These are phyloP conservation scores for Pammene fasciana DNA, from an alignment of 2,888 invertebrate species.

Conservation along the genomic window DNA sequence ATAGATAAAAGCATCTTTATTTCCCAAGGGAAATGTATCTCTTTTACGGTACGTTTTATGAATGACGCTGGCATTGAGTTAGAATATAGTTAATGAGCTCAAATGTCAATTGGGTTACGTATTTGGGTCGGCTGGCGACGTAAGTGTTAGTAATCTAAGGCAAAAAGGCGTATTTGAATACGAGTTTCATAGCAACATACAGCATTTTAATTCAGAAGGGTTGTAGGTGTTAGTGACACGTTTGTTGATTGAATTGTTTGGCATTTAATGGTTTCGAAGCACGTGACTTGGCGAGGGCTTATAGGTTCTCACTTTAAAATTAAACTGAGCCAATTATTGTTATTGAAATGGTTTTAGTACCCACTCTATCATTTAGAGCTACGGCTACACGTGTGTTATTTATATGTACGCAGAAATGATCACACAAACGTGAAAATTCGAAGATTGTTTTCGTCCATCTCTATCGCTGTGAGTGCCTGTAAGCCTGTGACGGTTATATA, in stretches of 20 bases:
- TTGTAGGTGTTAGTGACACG: conserved; percentile 40
- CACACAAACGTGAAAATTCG: no score
- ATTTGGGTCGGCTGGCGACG: conserved; percentile 61
- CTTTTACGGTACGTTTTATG: conserved; percentile 48
- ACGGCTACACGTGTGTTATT: no score
- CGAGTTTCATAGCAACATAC: background rate
- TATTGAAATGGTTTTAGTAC: background rate
- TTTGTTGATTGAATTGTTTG: conserved; percentile 28
- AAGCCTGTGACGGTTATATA: no score
- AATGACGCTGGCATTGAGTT: conserved; percentile 54
- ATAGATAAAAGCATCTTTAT: background rate
- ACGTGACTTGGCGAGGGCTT: conserved; percentile 15
- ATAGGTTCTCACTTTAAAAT: conserved; percentile 2
- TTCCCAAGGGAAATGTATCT: conserved; percentile 16
- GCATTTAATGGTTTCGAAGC: conserved; percentile 12
- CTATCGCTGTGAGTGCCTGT: no score
- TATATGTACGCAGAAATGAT: no score
- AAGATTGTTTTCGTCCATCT: no score
- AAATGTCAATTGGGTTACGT: conserved; percentile 67
- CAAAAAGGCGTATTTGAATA: background rate
- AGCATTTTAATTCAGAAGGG: background rate
- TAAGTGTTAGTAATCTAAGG: background rate
- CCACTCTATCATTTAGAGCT: no score
- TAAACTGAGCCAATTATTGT: background rate
- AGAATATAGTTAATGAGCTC: conserved; percentile 61